phyloP scores from a whole-genome alignment of 1,140 invertebrate species.

The Drosophila serrata region DNA sequence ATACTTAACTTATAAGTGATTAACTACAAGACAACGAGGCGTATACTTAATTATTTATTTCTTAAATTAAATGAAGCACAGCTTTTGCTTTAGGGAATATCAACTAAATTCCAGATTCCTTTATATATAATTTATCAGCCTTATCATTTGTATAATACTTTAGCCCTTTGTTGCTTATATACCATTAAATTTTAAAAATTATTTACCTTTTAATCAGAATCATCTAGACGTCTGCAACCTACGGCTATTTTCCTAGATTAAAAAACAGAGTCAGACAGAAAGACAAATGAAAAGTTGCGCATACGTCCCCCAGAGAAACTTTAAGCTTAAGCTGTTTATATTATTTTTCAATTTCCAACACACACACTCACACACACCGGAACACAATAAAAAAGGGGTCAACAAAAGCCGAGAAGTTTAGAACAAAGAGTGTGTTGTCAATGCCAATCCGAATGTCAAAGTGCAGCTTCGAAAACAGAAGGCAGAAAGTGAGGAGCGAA shows the following conservation, averaged over 20 bases:
- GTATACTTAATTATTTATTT: background rate
- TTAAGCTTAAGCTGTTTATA: slow-evolving; percentile 64
- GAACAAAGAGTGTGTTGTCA: slow-evolving; percentile 71
- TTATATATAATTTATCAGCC: background rate
- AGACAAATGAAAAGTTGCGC: slow-evolving; percentile 59
- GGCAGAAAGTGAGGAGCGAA: slow-evolving; percentile 28
- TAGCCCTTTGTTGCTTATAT: background rate
- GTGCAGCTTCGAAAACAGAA: slow-evolving; percentile 58
- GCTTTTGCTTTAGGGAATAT: background rate
- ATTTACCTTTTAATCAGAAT: slow-evolving; percentile 24
- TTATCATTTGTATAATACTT: no score
- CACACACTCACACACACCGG: background rate
- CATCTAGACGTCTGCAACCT: slow-evolving; percentile 63
- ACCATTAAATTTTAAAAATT: slow-evolving; percentile 10
- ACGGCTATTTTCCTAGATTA: slow-evolving; percentile 47
- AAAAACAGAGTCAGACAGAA: slow-evolving; percentile 36
- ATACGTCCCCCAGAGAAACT: slow-evolving; percentile 50
- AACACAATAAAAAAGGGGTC: slow-evolving; percentile 19
- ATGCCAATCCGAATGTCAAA: slow-evolving; percentile 81
- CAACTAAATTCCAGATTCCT: background rate
- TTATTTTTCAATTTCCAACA: slow-evolving; percentile 68
- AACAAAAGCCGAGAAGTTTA: slow-evolving; percentile 23
- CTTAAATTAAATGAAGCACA: background rate
- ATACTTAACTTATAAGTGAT: background rate
- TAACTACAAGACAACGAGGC: background rate